phyloP scores from a whole-genome alignment of 2,888 invertebrate species.

The Mythimna impura region DNA sequence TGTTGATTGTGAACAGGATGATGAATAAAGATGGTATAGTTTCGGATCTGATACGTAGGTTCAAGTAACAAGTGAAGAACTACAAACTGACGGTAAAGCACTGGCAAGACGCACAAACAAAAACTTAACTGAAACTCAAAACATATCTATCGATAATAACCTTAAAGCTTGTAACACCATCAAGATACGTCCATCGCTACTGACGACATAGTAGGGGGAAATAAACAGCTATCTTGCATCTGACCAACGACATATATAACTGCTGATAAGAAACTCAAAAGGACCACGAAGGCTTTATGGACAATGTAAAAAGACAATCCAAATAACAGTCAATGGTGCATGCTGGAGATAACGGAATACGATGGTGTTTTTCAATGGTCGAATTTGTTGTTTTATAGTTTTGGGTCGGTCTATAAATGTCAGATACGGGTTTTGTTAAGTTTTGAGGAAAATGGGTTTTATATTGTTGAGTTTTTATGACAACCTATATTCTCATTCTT shows the following conservation, averaged over 20 bases:
- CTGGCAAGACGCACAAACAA: neutral
- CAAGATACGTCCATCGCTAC: slow-evolving; percentile 28
- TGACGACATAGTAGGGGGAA: slow-evolving; percentile 42
- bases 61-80: neutral
- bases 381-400: slow-evolving; percentile 58
- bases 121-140: neutral
- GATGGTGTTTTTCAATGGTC: slow-evolving; percentile 58
- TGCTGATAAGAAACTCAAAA: slow-evolving; percentile 65
- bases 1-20: neutral
- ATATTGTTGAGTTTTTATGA: slow-evolving; percentile 11
- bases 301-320: slow-evolving; percentile 66
- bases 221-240: slow-evolving; percentile 58
- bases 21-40: neutral
- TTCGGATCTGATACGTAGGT: neutral
- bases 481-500: neutral
- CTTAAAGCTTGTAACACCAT: slow-evolving; percentile 10
- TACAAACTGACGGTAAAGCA: neutral
- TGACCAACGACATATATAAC: slow-evolving; percentile 62
- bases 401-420: slow-evolving; percentile 36
- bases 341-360: slow-evolving; percentile 46
- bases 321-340: slow-evolving; percentile 55
- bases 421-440: slow-evolving; percentile 3
- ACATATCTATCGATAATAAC: slow-evolving; percentile 8
- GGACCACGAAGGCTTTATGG: slow-evolving; percentile 66
- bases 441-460: slow-evolving; percentile 20